phyloP scores from a whole-genome alignment of 2,113 vertebrate genomes.

The Oncorhynchus clarkii region DNA sequence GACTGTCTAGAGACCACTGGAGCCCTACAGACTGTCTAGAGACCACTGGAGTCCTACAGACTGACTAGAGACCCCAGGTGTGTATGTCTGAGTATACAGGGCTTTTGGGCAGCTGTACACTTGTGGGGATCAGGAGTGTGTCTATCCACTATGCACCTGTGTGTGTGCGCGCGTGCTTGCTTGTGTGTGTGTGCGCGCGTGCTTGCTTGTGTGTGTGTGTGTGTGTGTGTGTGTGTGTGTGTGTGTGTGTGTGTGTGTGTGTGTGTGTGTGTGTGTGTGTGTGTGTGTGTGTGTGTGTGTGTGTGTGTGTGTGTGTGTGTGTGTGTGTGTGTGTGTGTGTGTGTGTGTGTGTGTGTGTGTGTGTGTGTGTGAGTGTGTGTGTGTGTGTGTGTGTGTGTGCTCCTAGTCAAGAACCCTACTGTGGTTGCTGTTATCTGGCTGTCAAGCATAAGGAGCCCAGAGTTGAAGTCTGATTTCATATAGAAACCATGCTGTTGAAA shows the following conservation, averaged over 20 bases:
- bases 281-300: not conserved
- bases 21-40: no score
- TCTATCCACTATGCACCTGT: constrained; percentile 1
- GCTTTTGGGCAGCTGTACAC: constrained; percentile 43
- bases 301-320: not conserved
- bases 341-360: not conserved
- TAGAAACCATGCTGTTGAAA: not conserved
- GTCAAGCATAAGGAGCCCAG: not conserved
- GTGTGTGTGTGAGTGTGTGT: not conserved
- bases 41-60: no score
- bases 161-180: not conserved
- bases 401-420: not conserved
- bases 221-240: not conserved
- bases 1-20: no score
- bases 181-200: not conserved
- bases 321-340: not conserved
- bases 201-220: no score
- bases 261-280: no score
- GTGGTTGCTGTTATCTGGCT: not conserved
- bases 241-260: not conserved
- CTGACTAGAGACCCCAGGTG: not conserved
- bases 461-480: not conserved
- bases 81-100: not conserved
- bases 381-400: no score
- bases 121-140: constrained; percentile 38